These are phyloP conservation scores for Drosophila aff. DNA, from an alignment of 1,140 invertebrate genomes.

Conservation along the genomic window DNA sequence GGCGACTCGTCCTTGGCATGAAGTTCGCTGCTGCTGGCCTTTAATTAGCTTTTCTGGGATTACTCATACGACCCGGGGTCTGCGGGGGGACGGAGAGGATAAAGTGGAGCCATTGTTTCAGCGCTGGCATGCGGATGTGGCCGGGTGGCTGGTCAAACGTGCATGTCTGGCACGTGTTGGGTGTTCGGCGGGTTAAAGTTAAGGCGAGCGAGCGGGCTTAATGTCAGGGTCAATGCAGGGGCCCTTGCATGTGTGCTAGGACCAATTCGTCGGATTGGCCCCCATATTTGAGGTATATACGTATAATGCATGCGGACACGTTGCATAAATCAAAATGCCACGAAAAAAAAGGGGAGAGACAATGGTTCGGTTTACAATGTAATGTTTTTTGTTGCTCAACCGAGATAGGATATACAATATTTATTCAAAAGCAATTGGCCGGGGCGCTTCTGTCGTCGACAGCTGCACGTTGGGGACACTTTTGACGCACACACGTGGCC, in stretches of 20 bases:
- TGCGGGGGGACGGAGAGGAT: background rate
- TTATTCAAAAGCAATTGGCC: constrained; percentile 68
- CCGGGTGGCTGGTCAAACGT: constrained; percentile 75
- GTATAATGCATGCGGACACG: constrained; percentile 40
- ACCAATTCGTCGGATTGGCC: constrained; percentile 54
- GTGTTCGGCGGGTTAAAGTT: constrained; percentile 46
- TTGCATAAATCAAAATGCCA: constrained; percentile 67
- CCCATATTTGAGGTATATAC: constrained; percentile 37
- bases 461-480: constrained; percentile 62
- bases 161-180: constrained; percentile 75
- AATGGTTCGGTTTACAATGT: constrained; percentile 50
- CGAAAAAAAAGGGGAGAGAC: constrained; percentile 22
- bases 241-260: constrained; percentile 49
- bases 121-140: constrained; percentile 43
- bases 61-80: constrained; percentile 66
- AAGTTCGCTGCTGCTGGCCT: constrained; percentile 65
- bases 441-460: constrained; percentile 53
- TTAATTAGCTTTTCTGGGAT: constrained; percentile 77
- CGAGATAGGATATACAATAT: constrained; percentile 50
- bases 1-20: constrained; percentile 65
- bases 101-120: constrained; percentile 62
- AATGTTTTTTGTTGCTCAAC: constrained; percentile 34
- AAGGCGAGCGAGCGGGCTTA: constrained; percentile 50
- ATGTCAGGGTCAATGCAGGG: constrained; percentile 75
- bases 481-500: constrained; percentile 64